Conservation (phyloP, 35 echinoderm and acorn worm genomes). For the Ptychodera flava region DNA sequence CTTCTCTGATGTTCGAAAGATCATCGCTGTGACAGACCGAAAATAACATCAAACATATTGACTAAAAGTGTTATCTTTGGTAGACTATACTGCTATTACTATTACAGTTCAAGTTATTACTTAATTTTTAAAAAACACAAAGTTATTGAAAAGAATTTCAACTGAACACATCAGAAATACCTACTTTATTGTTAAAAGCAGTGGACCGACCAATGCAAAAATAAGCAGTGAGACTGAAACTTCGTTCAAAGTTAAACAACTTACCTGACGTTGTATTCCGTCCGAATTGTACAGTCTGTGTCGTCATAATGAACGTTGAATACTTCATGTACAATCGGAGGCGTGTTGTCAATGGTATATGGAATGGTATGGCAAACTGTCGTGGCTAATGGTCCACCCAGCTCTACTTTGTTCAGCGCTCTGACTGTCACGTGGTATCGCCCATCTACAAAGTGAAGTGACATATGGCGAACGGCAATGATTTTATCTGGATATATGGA, state of each 20-base stretch:
- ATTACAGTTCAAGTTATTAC: too few species aligned
- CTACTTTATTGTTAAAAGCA: too few species aligned
- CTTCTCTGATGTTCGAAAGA: constrained; percentile 2
- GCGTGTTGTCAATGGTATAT: constrained; percentile 29
- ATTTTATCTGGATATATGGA: too few species aligned
- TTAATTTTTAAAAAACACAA: too few species aligned
- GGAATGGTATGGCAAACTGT: constrained; percentile 36
- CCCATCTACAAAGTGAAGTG: constrained; percentile 23
- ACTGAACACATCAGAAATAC: too few species aligned
- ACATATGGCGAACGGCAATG: too few species aligned
- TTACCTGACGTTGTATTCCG: constrained; percentile 19
- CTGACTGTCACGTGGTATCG: constrained; percentile 32
- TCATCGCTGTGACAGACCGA: constrained; percentile 16
- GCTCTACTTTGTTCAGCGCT: constrained; percentile 41
- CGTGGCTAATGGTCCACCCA: constrained; percentile 34
- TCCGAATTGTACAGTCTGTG: neutral
- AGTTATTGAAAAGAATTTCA: too few species aligned
- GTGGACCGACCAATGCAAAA: too few species aligned
- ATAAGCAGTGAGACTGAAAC: too few species aligned
- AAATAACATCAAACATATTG: neutral
- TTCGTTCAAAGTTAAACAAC: too few species aligned
- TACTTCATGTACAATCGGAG: constrained; percentile 24
- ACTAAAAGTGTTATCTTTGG: too few species aligned
- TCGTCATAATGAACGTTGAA: constrained; percentile 17
- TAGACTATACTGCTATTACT: too few species aligned